phyloP scores from a whole-genome alignment of 2,797 vertebrate species.

The Chaetophractus vellerosus region DNA sequence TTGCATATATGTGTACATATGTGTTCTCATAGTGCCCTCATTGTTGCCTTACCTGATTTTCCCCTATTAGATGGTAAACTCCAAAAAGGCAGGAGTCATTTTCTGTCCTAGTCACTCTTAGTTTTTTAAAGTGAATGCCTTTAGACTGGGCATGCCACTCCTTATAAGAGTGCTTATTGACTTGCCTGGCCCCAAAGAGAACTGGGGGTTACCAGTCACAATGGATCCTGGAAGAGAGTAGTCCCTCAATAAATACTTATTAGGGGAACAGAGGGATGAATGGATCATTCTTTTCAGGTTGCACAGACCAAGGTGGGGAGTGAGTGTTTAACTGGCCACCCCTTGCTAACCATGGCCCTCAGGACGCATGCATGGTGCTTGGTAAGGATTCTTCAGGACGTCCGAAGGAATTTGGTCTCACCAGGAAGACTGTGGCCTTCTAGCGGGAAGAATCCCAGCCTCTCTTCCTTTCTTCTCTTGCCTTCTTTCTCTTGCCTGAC shows the following conservation, averaged over 20 bases:
- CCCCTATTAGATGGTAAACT: slow-evolving; percentile 20
- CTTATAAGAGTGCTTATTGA: not conserved
- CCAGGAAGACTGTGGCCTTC: not conserved
- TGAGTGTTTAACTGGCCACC: not conserved
- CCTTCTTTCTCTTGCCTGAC: not conserved
- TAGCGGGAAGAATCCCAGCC: not conserved
- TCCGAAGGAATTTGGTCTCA: not conserved
- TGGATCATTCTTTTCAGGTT: not conserved
- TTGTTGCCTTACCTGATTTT: not conserved
- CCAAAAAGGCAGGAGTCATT: not conserved
- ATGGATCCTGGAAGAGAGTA: not conserved
- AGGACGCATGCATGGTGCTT: too few species aligned
- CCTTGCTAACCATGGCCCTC: not conserved
- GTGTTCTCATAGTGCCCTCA: not conserved
- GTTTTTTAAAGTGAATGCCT: not conserved
- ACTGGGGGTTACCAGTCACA: not conserved
- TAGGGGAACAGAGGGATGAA: not conserved
- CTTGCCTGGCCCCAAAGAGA: not conserved
- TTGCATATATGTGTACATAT: too few species aligned
- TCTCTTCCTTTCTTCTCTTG: not conserved
- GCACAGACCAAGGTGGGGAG: not conserved
- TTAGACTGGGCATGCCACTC: not conserved
- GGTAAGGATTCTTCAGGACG: not conserved
- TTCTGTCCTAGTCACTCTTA: not conserved
- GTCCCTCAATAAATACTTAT: not conserved